Conservation (phyloP, 2,888 invertebrate genomes). For the Xestia c-nigrum region DNA sequence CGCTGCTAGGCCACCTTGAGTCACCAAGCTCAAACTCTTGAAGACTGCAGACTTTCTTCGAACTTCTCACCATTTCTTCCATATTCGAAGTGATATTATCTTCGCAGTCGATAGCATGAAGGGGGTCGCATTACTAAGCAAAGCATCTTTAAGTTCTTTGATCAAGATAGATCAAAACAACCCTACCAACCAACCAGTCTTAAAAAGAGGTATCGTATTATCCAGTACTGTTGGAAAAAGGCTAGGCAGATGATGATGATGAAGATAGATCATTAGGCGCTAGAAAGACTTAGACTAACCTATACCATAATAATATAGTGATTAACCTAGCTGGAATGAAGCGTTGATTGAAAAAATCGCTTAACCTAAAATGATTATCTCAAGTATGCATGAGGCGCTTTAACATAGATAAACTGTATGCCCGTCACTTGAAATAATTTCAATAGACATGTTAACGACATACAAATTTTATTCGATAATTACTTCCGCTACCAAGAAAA, state of each 20-base stretch:
- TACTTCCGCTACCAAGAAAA: constrained; percentile 47
- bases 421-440: constrained; percentile 27
- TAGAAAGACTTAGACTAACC: constrained; percentile 9
- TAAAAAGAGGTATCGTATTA: too few relatives aligned
- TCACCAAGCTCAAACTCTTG: constrained; percentile 77
- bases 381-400: neutral
- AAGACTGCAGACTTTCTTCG: neutral
- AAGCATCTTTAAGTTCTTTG: neutral
- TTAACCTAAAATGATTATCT: neutral
- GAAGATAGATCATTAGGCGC: neutral
- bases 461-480: constrained; percentile 30
- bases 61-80: neutral
- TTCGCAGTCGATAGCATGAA: neutral
- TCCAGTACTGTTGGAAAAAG: too few relatives aligned
- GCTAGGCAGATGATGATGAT: too few relatives aligned
- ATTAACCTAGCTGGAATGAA: constrained; percentile 14
- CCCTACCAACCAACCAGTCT: too few relatives aligned
- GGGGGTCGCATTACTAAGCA: neutral
- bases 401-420: constrained; percentile 9
- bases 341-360: neutral
- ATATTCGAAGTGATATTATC: neutral
- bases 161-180: neutral
- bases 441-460: constrained; percentile 30
- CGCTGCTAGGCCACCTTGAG: constrained; percentile 91
- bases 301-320: neutral